Percentiles rank a stretch among this genome's conserved stretches.
Conservation (phyloP, 2,797 vertebrate species). For the Neoniphon sammara region DNA sequence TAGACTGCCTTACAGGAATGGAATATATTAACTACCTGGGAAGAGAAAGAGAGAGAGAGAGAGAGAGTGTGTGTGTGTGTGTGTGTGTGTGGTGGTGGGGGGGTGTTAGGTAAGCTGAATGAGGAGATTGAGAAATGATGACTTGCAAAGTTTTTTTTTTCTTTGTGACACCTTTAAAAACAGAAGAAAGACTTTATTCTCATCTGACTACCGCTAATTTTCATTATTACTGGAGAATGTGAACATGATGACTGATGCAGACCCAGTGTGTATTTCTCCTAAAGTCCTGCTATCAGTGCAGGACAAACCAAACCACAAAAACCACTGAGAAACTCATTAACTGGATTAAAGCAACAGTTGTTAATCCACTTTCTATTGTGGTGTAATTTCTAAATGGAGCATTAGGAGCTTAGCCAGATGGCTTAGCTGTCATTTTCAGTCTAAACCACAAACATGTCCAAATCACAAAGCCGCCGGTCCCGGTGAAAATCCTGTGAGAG, state of each 20-base stretch:
- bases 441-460: constrained; percentile 38
- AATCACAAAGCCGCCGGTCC: constrained; percentile 36
- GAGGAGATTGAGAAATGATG: background rate
- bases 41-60: background rate
- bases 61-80: background rate
- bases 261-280: constrained; percentile 11
- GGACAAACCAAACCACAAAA: constrained; percentile 41
- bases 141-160: background rate
- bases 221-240: background rate
- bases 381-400: constrained; percentile 66
- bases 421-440: constrained; percentile 49
- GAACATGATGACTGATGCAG: constrained; percentile 10
- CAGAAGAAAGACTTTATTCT: background rate
- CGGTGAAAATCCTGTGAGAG: constrained; percentile 10
- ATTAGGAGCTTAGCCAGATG: constrained; percentile 59
- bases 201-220: background rate
- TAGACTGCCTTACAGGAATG: constrained; percentile 39
- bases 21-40: constrained; percentile 39
- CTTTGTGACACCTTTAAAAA: background rate
- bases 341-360: constrained; percentile 63
- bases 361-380: constrained; percentile 72
- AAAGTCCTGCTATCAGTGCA: constrained; percentile 28
- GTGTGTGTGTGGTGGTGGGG: no score
- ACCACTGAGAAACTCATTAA: constrained; percentile 55
- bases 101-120: no score